These are phyloP conservation scores for Vulpes vulpes DNA, from an alignment of 2,113 vertebrate genomes.

Conservation along the genomic window DNA sequence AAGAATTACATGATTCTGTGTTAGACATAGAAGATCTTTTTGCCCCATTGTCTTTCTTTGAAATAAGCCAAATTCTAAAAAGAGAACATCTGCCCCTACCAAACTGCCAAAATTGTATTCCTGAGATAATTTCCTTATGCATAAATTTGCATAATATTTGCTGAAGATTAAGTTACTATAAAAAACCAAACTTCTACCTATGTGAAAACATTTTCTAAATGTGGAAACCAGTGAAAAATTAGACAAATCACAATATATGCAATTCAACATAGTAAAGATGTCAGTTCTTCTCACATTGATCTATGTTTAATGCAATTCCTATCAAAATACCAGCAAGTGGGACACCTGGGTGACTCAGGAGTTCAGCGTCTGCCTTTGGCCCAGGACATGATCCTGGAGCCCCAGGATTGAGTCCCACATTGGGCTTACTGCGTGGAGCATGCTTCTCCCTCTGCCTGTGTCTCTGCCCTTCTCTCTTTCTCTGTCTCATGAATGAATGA, in stretches of 20 bases:
- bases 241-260: neutral
- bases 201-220: constrained; percentile 35
- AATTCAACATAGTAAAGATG: neutral
- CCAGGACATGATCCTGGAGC: too few relatives aligned
- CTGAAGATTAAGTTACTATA: constrained; percentile 30
- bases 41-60: constrained; percentile 37
- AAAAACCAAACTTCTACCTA: neutral
- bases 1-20: constrained; percentile 2
- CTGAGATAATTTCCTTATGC: constrained; percentile 61
- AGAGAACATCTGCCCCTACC: neutral
- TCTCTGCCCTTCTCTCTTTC: too few relatives aligned
- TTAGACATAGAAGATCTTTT: neutral
- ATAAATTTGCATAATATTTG: constrained; percentile 38
- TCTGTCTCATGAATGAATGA: too few relatives aligned
- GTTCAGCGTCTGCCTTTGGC: too few relatives aligned
- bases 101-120: constrained; percentile 50
- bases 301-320: neutral
- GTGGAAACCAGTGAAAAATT: constrained; percentile 28
- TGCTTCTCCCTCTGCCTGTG: too few relatives aligned
- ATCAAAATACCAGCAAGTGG: neutral
- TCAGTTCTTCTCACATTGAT: neutral
- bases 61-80: constrained; percentile 46
- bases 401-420: too few relatives aligned
- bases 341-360: too few relatives aligned
- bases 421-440: too few relatives aligned